Conservation (phyloP, 2,113 vertebrate species). For the Gymnarchus niloticus region DNA sequence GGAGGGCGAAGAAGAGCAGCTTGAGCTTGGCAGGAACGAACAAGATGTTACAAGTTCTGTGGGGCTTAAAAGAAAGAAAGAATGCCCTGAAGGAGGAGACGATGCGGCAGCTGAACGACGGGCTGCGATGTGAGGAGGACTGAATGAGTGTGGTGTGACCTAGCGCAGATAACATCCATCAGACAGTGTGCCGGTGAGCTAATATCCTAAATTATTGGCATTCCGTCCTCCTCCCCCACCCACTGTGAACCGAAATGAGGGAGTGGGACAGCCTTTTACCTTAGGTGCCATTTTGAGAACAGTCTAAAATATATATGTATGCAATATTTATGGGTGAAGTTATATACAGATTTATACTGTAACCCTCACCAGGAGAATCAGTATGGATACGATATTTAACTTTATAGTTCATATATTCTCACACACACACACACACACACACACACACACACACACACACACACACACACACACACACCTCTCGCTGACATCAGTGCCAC, state of each 20-base stretch:
- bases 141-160: neutral
- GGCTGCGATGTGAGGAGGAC: neutral
- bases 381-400: too few relatives aligned
- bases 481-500: too few relatives aligned
- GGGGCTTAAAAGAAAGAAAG: constrained; percentile 1
- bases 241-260: neutral
- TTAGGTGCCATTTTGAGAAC: neutral
- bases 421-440: too few relatives aligned
- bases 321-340: neutral
- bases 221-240: neutral
- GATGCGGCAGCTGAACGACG: neutral
- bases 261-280: neutral
- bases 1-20: neutral
- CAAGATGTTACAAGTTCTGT: neutral
- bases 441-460: too few relatives aligned
- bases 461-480: too few relatives aligned
- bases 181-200: neutral
- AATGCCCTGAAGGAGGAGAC: neutral
- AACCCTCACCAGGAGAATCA: too few relatives aligned
- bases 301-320: neutral
- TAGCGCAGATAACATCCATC: neutral
- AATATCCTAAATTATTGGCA: neutral
- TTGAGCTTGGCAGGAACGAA: neutral
- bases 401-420: too few relatives aligned
- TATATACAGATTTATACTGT: too few relatives aligned